Base-by-base conservation (phyloP, 1,140 invertebrate genomes). In the Monomorium pharaonis region DNA sequence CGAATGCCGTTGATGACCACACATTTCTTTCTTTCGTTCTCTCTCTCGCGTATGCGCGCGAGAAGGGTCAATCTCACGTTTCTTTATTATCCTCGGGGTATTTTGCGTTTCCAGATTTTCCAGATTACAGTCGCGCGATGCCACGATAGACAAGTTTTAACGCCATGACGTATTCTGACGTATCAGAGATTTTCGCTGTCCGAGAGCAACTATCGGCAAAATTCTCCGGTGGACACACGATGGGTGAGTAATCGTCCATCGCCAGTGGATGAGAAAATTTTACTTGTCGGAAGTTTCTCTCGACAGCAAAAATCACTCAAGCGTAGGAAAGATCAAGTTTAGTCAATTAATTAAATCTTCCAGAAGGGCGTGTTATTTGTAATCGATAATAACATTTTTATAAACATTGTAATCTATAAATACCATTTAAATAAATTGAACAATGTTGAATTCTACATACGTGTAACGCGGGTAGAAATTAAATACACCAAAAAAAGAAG, bases 1-100 rank as follows among this genome's bases (percentile, higher is more conserved):
- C 30, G 56, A 62, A 75, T 47, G 49, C 54, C 47, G 21, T 86
- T 21, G 69, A 74, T 81, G 37, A 51, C n/a, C 37, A 65, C 24
- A 70, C 76, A 9, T 85, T n/a, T 60, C 44, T 65, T 21, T 56
- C 37, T 78, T 54, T 62, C 30, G 18, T 27, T 16, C 12, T 72
- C 12, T 72, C 12, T 16, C 24, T 37, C 24, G 18, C 18, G 21
- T 72, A 14, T 24, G 24, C n/a, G 58, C 42, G 37, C 21, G 27
- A 74, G 18, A 27, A 30, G 14, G 2, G 37, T 49, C 42, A 30
- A 76, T 62, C 42, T 44, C 37, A 30, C 10, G 47, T 37, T 18
- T 78, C 44, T 83, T 58, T 72, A n/a, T 56, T 67, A 6, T 58
- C 75, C 9, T 37, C 33, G 30, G 14, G 21, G 37, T 69, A 80